Base-by-base conservation (phyloP, 1,140 invertebrate species). In the Elymnias hypermnestra region DNA sequence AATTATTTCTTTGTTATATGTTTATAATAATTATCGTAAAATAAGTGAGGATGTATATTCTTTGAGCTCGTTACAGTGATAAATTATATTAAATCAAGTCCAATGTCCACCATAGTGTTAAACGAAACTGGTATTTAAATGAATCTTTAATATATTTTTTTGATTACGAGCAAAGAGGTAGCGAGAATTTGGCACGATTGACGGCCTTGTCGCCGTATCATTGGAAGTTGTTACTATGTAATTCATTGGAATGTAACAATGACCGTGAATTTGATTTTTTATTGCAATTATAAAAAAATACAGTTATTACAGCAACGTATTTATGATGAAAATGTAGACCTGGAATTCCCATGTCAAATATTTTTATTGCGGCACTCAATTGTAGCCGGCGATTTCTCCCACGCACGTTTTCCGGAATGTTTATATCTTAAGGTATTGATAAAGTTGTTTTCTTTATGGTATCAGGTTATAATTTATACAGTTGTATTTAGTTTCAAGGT, bases 191-290 rank as follows among this genome's bases (percentile, higher is more conserved):
- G 56, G 47, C 36, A 41, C 49, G 49, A 31, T 39, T 38, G 12
- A 28, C 61, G 66, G 57, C 70, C 70, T 73, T 69, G 67, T 58
- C 57, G 53, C 57, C 54, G 55, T 55, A 59, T 62, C 54, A 59
- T 57, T 56, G 65, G 39, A 55, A 53, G 41, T 58, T 43, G 28
- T 31, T 5, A 15, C 29, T 33, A 21, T 4, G 19, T 17, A 15
- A 51, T 26, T 57, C 49, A 48, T 45, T 56, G 61, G 66, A 63
- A 70, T 70, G 63, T 69, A 61, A 53, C 58, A 65, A 57, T 58
- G 66, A 53, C 66, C 66, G 53, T 69, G 63, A 67, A 60, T 68
- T 43, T 19, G 26, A 43, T 43, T 33, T 33, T 43, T 43, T 43
- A 43, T 43, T 28, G 46, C 29, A 19, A 41, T 31, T 9, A 28